Evolutionary conservation across 2,888 invertebrate species (phyloP).

Genomic region (Agriopis aurantiaria): DNA sequence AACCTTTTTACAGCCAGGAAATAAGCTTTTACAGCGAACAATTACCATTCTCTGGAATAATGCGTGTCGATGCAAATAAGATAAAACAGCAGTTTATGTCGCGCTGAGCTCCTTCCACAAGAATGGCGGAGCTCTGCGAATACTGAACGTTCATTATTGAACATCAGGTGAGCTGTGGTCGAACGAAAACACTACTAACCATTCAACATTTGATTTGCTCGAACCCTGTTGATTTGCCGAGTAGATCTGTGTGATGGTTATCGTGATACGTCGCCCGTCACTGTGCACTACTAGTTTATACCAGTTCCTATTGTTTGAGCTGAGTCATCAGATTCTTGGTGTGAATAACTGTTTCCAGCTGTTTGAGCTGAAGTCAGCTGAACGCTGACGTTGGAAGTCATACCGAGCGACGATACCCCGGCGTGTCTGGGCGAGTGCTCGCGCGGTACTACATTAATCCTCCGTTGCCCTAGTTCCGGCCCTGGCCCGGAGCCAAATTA

Average conservation of each 20-base stretch:
- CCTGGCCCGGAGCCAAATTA: conserved; percentile 23
- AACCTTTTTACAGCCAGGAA: conserved; percentile 33
- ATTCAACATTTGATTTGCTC: too few species aligned
- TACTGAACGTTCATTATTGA: background rate
- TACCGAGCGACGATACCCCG: background rate
- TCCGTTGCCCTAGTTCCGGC: conserved; percentile 2
- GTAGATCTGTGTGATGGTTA: too few species aligned
- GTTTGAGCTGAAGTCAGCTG: too few species aligned
- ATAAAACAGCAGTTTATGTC: conserved; percentile 5
- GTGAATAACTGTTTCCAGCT: background rate
- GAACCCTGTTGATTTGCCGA: too few species aligned
- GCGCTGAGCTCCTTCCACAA: conserved; percentile 1
- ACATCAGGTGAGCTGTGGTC: too few species aligned
- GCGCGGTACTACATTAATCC: conserved; percentile 1
- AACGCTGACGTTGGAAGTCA: background rate
- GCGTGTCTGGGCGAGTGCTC: background rate
- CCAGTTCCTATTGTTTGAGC: too few species aligned
- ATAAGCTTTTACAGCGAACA: conserved; percentile 36
- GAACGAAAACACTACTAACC: too few species aligned
- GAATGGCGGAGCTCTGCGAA: background rate
- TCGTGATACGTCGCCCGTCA: too few species aligned
- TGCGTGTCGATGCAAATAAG: conserved; percentile 31
- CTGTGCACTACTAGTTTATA: too few species aligned
- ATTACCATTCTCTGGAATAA: conserved; percentile 30
- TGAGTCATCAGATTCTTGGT: background rate